phyloP scores from a whole-genome alignment of 2,888 invertebrate genomes.

The Notodonta dromedarius region DNA sequence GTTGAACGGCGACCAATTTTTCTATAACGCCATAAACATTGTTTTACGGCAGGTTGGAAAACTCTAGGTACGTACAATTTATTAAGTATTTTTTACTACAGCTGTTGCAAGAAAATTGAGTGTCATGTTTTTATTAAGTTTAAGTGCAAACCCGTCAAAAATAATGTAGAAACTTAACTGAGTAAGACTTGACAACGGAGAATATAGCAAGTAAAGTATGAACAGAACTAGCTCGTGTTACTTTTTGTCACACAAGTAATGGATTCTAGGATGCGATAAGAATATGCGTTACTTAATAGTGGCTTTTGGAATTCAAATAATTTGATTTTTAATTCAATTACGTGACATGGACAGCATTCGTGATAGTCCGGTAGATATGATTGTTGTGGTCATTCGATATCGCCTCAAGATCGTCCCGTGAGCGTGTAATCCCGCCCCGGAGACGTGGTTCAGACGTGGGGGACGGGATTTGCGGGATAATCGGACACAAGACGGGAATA shows the following conservation, averaged over 20 bases:
- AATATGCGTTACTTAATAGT: no score
- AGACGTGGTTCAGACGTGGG: conserved; percentile 68
- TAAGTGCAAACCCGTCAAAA: background rate
- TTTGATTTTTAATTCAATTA: conserved; percentile 32
- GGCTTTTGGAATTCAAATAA: background rate
- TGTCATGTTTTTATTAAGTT: conserved; percentile 9
- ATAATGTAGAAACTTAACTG: background rate
- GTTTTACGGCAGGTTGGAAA: conserved; percentile 34
- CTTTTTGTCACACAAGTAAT: no score
- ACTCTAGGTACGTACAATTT: conserved; percentile 31
- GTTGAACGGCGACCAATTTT: conserved; percentile 41
- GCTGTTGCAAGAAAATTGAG: conserved; percentile 7
- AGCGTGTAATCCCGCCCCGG: conserved; percentile 63
- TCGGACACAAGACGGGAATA: conserved; percentile 65
- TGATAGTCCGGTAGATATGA: conserved; percentile 48
- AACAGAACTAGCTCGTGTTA: no score
- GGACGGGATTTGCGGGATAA: conserved; percentile 73
- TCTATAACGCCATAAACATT: conserved; percentile 40
- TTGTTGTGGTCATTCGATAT: conserved; percentile 60
- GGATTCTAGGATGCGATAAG: no score
- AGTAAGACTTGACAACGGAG: background rate
- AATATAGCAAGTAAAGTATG: background rate
- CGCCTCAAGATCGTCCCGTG: conserved; percentile 55
- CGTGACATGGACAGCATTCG: conserved; percentile 30
- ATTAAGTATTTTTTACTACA: conserved; percentile 25